phyloP scores from a whole-genome alignment of 2,797 vertebrate species.

The Picus viridis region DNA sequence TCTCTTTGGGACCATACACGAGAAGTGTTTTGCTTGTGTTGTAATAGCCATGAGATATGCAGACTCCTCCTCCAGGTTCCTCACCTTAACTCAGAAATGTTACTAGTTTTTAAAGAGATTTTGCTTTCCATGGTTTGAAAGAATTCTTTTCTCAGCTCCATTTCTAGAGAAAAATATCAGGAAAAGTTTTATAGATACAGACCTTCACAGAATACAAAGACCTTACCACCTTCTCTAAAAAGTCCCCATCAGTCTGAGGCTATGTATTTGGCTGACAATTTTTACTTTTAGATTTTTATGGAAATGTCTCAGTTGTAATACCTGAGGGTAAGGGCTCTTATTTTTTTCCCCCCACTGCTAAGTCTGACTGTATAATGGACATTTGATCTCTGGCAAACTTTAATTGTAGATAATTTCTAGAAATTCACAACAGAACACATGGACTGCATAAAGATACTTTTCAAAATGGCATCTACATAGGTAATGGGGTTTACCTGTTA shows the following conservation, averaged over 20 bases:
- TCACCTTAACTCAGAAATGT: background rate
- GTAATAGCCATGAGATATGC: background rate
- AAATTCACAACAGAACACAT: background rate
- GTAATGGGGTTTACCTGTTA: background rate
- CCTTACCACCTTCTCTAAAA: background rate
- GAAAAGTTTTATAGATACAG: background rate
- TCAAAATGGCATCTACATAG: background rate
- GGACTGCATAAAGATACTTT: conserved; percentile 9
- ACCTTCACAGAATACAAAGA: background rate
- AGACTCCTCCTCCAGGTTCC: background rate
- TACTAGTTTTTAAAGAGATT: background rate
- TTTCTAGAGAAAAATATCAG: background rate
- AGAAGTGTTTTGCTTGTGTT: background rate
- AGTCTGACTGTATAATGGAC: background rate
- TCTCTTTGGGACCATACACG: background rate
- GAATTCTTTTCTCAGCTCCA: background rate
- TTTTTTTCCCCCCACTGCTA: background rate
- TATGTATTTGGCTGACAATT: background rate
- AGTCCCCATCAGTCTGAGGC: background rate
- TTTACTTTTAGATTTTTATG: background rate
- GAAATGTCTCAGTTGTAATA: background rate
- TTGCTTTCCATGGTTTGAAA: background rate
- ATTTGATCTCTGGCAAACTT: background rate
- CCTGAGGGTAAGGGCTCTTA: background rate
- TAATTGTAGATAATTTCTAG: background rate